Percentiles rank a stretch among this genome's conserved stretches.
Conservation (phyloP, 2,113 vertebrate genomes). For the Ceyx melanurus region DNA sequence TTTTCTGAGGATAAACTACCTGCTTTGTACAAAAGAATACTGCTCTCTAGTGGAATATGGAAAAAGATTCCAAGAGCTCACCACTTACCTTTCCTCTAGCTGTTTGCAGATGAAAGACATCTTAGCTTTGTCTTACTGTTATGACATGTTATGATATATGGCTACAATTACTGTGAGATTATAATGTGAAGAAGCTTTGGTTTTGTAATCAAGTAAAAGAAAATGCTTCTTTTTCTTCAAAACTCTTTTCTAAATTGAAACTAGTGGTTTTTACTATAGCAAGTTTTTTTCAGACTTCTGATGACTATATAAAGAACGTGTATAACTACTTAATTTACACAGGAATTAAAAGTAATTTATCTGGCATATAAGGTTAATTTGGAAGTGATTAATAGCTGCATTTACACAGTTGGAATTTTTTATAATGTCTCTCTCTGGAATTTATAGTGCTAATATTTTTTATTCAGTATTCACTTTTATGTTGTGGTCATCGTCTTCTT, state of each 20-base stretch:
- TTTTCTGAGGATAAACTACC: constrained; percentile 55
- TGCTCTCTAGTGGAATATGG: constrained; percentile 84
- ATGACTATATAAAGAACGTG: constrained; percentile 44
- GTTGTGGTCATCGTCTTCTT: background rate
- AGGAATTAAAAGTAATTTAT: constrained; percentile 70
- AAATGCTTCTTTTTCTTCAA: background rate
- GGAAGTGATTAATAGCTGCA: constrained; percentile 70
- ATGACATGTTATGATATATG: constrained; percentile 70
- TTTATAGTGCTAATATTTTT: constrained; percentile 38
- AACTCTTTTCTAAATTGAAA: constrained; percentile 64
- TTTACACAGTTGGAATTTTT: constrained; percentile 70
- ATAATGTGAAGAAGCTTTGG: constrained; percentile 65
- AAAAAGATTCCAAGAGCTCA: constrained; percentile 69
- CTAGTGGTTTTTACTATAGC: background rate
- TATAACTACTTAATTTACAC: constrained; percentile 76
- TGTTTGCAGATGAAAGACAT: constrained; percentile 30
- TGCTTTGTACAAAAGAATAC: constrained; percentile 82
- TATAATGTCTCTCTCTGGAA: constrained; percentile 65
- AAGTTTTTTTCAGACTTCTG: background rate
- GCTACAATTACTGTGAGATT: constrained; percentile 71
- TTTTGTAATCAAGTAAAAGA: constrained; percentile 70
- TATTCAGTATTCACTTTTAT: background rate
- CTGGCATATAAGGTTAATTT: constrained; percentile 73
- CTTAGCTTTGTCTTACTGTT: constrained; percentile 57
- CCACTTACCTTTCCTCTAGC: constrained; percentile 24